Evolutionary conservation across 2,113 vertebrate genomes (phyloP), one percentile per base, ranked within the genome.

Genomic region (Solenodon paradoxus): DNA sequence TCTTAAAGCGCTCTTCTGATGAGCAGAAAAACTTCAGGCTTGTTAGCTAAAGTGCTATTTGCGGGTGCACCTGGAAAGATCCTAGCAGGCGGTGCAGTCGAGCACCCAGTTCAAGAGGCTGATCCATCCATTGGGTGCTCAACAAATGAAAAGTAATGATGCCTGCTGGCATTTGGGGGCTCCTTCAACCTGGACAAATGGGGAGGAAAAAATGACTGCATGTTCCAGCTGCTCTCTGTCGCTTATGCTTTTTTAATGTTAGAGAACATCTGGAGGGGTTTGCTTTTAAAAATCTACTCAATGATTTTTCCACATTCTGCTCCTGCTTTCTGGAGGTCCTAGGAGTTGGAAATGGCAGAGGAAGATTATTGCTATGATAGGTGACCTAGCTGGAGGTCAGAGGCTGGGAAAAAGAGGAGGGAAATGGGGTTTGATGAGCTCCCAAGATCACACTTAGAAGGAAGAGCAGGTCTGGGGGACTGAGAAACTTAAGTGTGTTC

Each of bases 11-110:
- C 57, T 42, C 79, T 81, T 91, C 63, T 79, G 78, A 85, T 42
- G 91, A 83, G 53, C 47, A 96, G 79, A 51, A 87, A 95, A 77
- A 68, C 55, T 84, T 81, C 11, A 45, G 47, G 55, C 79, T 96
- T 94, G 61, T 93, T 92, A 95, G 75, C 42, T 86, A 45, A 92
- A 88, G 87, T 68, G 88, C 71, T 61, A 42, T 88, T 89, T 88
- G 59, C 2, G 3, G 68, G 63, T 45, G 47, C 72, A 85, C 87
- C 90, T 97, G 93, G 66, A 59, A 93, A 61, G 51, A 88, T 92
- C 75, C 40, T 53, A 61, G 79, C 69, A 90, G 96, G 92, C 83
- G 91, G 74, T 51, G 0, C 22, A 35, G 45, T 57, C 30, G 61
- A 7, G 20, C 63, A 90, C 61, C 87, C 82, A 42, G 1, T 61